phyloP scores from a whole-genome alignment of 2,113 vertebrate genomes.

The Sus scrofa region DNA sequence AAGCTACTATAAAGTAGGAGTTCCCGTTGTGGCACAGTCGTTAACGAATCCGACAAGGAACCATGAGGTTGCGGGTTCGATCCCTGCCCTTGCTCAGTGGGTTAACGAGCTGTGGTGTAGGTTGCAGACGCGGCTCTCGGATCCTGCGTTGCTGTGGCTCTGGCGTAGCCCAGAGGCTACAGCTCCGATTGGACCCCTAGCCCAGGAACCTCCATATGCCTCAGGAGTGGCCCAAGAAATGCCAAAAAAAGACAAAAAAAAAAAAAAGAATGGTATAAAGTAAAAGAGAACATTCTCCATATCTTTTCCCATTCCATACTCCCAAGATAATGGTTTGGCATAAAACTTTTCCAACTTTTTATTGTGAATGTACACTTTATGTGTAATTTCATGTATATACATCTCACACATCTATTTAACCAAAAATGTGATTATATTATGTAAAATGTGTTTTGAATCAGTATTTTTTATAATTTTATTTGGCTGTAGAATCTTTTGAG shows the following conservation, averaged over 20 bases:
- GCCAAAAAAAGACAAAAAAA: not conserved
- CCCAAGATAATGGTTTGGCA: not conserved
- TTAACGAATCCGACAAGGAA: too few relatives aligned
- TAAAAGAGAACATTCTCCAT: not conserved
- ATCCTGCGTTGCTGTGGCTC: too few relatives aligned
- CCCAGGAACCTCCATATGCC: too few relatives aligned
- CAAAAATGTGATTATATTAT: not conserved
- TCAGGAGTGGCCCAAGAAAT: too few relatives aligned
- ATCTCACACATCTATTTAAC: not conserved
- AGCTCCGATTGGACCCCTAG: too few relatives aligned
- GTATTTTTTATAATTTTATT: not conserved
- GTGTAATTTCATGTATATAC: not conserved
- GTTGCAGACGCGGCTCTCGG: too few relatives aligned
- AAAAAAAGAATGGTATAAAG: not conserved
- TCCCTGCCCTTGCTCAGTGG: too few relatives aligned
- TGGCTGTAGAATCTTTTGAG: not conserved
- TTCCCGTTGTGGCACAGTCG: too few relatives aligned
- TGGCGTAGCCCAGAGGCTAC: too few relatives aligned
- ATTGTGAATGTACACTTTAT: not conserved
- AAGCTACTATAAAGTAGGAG: too few relatives aligned
- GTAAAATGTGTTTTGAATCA: not conserved
- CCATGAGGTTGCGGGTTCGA: too few relatives aligned
- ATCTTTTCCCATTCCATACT: not conserved
- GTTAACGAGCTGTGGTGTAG: too few relatives aligned
- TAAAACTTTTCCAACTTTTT: not conserved